phyloP scores from a whole-genome alignment of 2,113 vertebrate species.

The Excalfactoria chinensis region DNA sequence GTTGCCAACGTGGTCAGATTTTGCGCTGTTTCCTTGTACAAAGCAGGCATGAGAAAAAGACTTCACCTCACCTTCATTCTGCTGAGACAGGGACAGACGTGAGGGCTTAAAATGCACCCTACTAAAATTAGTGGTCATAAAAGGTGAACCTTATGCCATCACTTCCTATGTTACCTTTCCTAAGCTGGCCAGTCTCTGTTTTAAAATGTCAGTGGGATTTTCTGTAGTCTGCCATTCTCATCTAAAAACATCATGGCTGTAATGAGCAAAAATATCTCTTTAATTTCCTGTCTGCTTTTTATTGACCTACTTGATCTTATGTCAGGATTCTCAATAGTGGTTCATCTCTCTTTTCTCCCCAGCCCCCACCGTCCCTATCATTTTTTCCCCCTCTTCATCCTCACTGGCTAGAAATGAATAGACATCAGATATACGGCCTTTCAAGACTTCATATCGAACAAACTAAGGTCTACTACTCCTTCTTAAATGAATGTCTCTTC shows the following conservation, averaged over 20 bases:
- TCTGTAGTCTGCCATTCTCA: not conserved
- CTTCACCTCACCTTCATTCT: not conserved
- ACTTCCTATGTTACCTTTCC: not conserved
- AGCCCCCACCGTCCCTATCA: rapidly evolving
- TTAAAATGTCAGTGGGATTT: not conserved
- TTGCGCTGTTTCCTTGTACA: not conserved
- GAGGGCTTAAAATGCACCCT: not conserved
- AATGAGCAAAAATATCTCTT: not conserved
- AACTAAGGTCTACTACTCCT: not conserved
- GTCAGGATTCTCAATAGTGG: not conserved
- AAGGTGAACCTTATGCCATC: not conserved
- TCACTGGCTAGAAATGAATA: not conserved
- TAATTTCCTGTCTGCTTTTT: not conserved
- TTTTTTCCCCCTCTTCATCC: not conserved
- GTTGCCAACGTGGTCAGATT: not conserved
- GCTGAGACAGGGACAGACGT: not conserved
- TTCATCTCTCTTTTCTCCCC: not conserved
- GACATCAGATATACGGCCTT: not conserved
- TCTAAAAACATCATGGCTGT: not conserved
- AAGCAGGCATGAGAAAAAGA: not conserved
- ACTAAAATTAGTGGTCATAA: not conserved
- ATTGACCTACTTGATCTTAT: not conserved
- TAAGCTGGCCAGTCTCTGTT: not conserved
- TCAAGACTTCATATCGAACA: not conserved
- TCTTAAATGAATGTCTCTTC: not conserved